A percentile compares a stretch with the other conserved stretches of the same genome.
phyloP scores from a whole-genome alignment of 2,888 invertebrate genomes.

The Melanotus villosus region DNA sequence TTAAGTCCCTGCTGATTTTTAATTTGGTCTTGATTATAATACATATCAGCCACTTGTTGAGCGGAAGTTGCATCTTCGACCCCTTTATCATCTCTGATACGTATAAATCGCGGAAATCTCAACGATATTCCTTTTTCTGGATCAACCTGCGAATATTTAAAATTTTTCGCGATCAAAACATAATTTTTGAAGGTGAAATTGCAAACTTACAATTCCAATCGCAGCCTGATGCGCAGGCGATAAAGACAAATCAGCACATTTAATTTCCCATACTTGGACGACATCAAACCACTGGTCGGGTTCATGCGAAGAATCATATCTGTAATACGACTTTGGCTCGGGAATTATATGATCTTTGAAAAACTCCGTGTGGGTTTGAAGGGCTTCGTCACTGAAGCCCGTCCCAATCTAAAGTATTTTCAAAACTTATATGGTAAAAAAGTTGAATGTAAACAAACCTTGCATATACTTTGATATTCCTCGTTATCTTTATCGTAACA shows the following conservation, averaged over 20 bases:
- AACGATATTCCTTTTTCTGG: conserved; percentile 94
- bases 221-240: conserved; percentile 96
- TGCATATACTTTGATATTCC: conserved; percentile 93
- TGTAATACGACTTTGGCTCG: conserved; percentile 84
- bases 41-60: conserved; percentile 91
- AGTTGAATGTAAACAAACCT: conserved; percentile 70
- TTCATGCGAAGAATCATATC: conserved; percentile 79
- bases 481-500: conserved; percentile 93
- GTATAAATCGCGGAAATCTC: conserved; percentile 93
- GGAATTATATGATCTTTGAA: conserved; percentile 84
- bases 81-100: conserved; percentile 91
- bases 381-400: conserved; percentile 94
- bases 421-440: no score
- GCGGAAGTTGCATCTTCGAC: conserved; percentile 94
- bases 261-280: conserved; percentile 94
- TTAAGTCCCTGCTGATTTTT: conserved; percentile 74
- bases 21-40: conserved; percentile 93
- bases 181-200: no score
- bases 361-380: conserved; percentile 82
- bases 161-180: no score
- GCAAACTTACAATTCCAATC: conserved; percentile 80
- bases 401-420: conserved; percentile 85
- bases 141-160: conserved; percentile 75
- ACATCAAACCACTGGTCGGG: conserved; percentile 94
- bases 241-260: conserved; percentile 96